These are phyloP conservation scores for Uropetala carovei DNA, from an alignment of 2,888 invertebrate species.

Conservation along the genomic window DNA sequence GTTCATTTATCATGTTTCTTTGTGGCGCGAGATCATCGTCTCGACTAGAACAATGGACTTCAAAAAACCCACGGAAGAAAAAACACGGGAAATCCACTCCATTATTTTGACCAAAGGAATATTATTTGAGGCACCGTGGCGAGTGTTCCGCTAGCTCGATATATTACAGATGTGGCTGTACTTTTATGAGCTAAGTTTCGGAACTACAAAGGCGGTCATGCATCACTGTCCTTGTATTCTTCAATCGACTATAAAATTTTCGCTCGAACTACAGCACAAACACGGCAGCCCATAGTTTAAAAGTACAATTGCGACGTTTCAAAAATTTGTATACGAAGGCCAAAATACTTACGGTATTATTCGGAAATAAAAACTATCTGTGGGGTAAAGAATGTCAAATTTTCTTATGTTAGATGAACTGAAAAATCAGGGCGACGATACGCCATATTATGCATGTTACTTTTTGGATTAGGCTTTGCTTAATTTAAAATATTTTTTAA, in stretches of 20 bases:
- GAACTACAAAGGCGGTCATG: neutral
- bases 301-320: neutral
- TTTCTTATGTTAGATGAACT: too few relatives aligned
- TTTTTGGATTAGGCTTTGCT: too few relatives aligned
- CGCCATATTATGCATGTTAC: too few relatives aligned
- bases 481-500: too few relatives aligned
- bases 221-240: neutral
- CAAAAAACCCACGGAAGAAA: neutral
- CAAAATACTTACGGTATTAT: too few relatives aligned
- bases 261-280: neutral
- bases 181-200: neutral
- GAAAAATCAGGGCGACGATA: too few relatives aligned
- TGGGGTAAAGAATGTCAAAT: too few relatives aligned
- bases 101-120: neutral
- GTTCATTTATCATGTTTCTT: conserved; percentile 36
- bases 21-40: neutral
- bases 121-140: neutral
- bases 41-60: conserved; percentile 20
- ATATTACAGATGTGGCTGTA: neutral
- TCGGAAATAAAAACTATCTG: too few relatives aligned
- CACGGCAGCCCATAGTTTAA: neutral
- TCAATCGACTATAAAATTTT: neutral
- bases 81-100: neutral
- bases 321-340: too few relatives aligned
- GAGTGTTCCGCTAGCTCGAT: neutral